Evolutionary conservation across 2,888 invertebrate genomes (phyloP).

Genomic region (Amblyteles armatorius): DNA sequence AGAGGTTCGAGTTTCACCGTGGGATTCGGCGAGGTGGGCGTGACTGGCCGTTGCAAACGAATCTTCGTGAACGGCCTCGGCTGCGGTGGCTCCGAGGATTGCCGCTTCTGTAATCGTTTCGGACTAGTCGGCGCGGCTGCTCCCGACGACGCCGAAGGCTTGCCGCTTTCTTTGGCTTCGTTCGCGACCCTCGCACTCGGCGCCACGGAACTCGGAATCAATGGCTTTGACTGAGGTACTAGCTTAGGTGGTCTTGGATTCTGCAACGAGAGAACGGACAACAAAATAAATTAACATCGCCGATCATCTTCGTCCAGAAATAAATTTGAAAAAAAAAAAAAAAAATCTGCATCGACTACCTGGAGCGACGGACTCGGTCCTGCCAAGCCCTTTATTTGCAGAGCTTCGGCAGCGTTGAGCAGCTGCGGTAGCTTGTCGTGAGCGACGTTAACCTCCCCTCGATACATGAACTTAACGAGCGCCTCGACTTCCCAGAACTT

Average conservation of each 20-base stretch:
- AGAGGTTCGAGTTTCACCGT: slow-evolving; percentile 81
- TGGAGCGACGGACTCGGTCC: slow-evolving; percentile 82
- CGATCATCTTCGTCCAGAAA: background rate
- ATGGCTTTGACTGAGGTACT: slow-evolving; percentile 78
- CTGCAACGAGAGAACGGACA: slow-evolving; percentile 67
- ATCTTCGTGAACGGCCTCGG: slow-evolving; percentile 81
- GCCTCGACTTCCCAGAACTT: slow-evolving; percentile 94
- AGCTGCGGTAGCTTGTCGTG: slow-evolving; percentile 93
- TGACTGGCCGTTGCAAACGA: slow-evolving; percentile 78
- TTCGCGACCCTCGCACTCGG: slow-evolving; percentile 63
- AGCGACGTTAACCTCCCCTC: slow-evolving; percentile 94
- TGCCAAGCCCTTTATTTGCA: slow-evolving; percentile 91
- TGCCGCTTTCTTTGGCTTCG: slow-evolving; percentile 78
- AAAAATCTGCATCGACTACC: slow-evolving; percentile 68
- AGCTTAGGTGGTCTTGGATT: slow-evolving; percentile 78
- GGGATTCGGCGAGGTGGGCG: slow-evolving; percentile 76
- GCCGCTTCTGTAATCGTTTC: slow-evolving; percentile 81
- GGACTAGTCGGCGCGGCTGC: slow-evolving; percentile 74
- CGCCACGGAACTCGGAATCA: slow-evolving; percentile 48
- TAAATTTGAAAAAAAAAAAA: background rate
- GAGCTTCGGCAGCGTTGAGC: slow-evolving; percentile 93
- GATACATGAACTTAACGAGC: slow-evolving; percentile 95
- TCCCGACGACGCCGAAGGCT: slow-evolving; percentile 68
- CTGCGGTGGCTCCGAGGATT: slow-evolving; percentile 74
- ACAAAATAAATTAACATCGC: background rate